These are phyloP conservation scores for Achroia grisella DNA, from an alignment of 1,140 invertebrate species.

Conservation along the genomic window DNA sequence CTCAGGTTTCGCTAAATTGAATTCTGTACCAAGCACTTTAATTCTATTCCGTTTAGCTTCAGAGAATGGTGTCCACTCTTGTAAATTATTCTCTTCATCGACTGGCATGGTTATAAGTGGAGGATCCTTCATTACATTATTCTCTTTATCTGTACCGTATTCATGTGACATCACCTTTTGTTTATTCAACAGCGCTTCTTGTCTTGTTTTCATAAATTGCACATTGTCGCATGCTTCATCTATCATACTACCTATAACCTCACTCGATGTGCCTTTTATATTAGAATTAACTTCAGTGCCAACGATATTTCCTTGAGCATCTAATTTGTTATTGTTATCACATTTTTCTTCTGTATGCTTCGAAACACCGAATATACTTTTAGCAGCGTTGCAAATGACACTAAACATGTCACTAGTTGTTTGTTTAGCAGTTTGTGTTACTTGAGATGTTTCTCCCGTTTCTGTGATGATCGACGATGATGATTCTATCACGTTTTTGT, in stretches of 20 bases:
- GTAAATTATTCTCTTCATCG: constrained; percentile 53
- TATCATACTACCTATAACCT: constrained; percentile 50
- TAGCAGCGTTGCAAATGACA: constrained; percentile 45
- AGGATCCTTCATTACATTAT: constrained; percentile 36
- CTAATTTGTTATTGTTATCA: constrained; percentile 49
- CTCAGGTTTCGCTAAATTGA: constrained; percentile 18
- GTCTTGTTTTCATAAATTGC: constrained; percentile 35
- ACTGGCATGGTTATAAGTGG: constrained; percentile 22
- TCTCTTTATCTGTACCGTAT: constrained; percentile 48
- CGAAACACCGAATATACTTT: constrained; percentile 44
- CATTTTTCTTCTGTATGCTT: constrained; percentile 29
- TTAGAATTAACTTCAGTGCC: constrained; percentile 23
- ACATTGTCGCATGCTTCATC: constrained; percentile 34
- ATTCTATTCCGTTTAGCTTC: constrained; percentile 50
- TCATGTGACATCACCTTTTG: constrained; percentile 60
- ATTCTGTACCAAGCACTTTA: constrained; percentile 48
- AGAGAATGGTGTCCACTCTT: constrained; percentile 26
- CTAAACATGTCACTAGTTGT: constrained; percentile 38
- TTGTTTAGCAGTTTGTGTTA: constrained; percentile 24
- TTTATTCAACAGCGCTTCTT: constrained; percentile 58
- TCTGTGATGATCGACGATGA: constrained; percentile 8
- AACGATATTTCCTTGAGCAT: constrained; percentile 57
- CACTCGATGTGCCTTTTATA: constrained; percentile 36
- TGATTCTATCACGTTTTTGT: constrained; percentile 14
- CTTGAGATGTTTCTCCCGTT: constrained; percentile 8